phyloP scores from a whole-genome alignment of 2,888 invertebrate genomes.

The Deilephila porcellus region DNA sequence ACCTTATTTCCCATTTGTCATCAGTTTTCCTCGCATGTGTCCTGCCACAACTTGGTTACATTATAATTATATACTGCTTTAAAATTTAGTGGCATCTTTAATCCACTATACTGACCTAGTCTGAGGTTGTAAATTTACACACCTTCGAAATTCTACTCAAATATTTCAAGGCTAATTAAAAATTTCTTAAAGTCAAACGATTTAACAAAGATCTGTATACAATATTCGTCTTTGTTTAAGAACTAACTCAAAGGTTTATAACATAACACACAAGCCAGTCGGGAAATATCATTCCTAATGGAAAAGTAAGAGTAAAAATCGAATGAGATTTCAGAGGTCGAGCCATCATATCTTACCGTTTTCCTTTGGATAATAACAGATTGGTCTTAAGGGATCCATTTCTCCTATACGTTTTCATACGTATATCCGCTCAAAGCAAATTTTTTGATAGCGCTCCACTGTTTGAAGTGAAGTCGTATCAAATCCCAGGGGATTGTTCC shows the following conservation, averaged over 20 bases:
- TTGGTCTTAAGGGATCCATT: constrained; percentile 24
- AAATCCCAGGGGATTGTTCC: constrained; percentile 7
- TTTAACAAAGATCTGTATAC: too few species aligned
- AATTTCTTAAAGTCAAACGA: too few species aligned
- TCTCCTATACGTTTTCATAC: neutral
- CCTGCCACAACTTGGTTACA: too few species aligned
- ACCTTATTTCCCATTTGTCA: too few species aligned
- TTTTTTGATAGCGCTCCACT: constrained; percentile 22
- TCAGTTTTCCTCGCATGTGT: too few species aligned
- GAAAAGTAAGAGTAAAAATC: constrained; percentile 2
- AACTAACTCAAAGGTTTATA: neutral
- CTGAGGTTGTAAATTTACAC: too few species aligned
- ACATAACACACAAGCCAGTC: neutral
- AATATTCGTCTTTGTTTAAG: too few species aligned
- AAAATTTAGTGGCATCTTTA: too few species aligned
- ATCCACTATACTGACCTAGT: too few species aligned
- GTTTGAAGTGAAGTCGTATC: constrained; percentile 18
- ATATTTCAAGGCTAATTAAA: too few species aligned
- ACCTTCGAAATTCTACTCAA: too few species aligned
- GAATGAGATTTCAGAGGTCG: constrained; percentile 22
- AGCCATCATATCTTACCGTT: constrained; percentile 1
- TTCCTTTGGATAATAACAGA: constrained; percentile 21
- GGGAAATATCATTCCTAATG: neutral
- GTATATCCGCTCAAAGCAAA: constrained; percentile 13
- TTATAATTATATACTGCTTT: too few species aligned